These are phyloP conservation scores for Porites evermanni DNA, from an alignment of 92 coral and sea anemone genomes.

Conservation along the genomic window DNA sequence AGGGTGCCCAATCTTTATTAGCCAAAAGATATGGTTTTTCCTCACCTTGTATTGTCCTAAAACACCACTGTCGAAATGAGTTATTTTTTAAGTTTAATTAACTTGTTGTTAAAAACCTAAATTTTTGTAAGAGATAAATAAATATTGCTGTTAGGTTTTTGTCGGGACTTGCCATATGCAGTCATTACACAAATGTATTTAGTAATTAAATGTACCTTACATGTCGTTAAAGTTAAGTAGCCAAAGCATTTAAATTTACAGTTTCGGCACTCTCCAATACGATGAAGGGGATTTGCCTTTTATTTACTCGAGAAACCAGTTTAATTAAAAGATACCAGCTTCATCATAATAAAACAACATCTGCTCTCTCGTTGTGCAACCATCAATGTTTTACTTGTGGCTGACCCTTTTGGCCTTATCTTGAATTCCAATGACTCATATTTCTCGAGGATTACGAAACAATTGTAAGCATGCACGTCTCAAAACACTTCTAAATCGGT, in stretches of 20 bases:
- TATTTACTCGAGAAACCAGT: slow-evolving; percentile 38
- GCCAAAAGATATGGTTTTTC: too few relatives aligned
- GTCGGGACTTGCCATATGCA: neutral
- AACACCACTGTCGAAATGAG: neutral
- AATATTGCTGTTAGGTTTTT: neutral
- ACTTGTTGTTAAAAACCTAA: neutral
- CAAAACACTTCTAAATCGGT: neutral
- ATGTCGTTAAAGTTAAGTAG: neutral
- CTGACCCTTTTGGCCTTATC: slow-evolving; percentile 48
- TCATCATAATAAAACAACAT: slow-evolving; percentile 15
- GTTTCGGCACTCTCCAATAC: neutral
- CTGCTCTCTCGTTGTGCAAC: slow-evolving; percentile 7
- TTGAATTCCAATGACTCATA: slow-evolving; percentile 20
- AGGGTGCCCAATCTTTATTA: too few relatives aligned
- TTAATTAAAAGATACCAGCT: slow-evolving; percentile 5
- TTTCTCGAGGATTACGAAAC: slow-evolving; percentile 39
- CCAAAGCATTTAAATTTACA: neutral
- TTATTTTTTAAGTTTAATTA: neutral
- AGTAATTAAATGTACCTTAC: neutral
- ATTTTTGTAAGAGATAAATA: neutral
- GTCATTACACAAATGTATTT: neutral
- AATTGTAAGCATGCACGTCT: neutral
- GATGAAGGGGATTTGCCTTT: neutral
- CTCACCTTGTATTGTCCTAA: too few relatives aligned
- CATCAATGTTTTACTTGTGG: neutral